Base-by-base conservation (phyloP, 1,140 invertebrate species). In the Aplysia californica region DNA sequence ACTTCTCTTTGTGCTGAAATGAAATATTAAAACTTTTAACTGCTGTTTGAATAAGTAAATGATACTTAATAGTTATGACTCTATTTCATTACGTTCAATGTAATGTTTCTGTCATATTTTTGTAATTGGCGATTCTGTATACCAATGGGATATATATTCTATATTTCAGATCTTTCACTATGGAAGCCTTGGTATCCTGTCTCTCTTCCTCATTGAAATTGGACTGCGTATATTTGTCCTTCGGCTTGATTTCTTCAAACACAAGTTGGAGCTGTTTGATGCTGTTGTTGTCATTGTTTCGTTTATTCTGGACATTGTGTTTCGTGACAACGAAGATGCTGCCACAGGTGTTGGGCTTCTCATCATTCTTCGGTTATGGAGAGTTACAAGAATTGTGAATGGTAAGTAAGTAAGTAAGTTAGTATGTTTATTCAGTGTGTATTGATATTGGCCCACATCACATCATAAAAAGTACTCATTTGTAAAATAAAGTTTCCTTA, bases 201-300 rank as follows among this genome's bases (percentile, higher is more conserved):
- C 78, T 21, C 33, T 90, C 1, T 90, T 90, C 75, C 23, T 90
- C 10, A 67, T 90, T 39, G 90, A 90, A 75, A 86, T 90, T 64
- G n/a, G 74, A 20, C 41, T 86, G 6, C 86, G 89, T 50, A 65
- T 90, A 0, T 90, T 86, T 82, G 88, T 86, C 3, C 82, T 89
- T 77, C 70, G 88, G n/a, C 41, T 86, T 35, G 82, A 82, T 18
- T 90, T 89, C 75, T 89, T 90, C 74, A 81, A 81, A 38, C 85
- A 88, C 76, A 90, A 90, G 73, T 58, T 89, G 72, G 90, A 75
- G 73, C 41, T 90, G 70, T 89, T 90, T 85, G 90, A 90, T 84
- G 87, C 87, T 20, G 36, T 89, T 67, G 79, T 90, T 35, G 87
- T 90, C 4, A 80, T 89, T 44, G 79, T 89, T 0, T 89, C 89